phyloP scores from a whole-genome alignment of 2,888 invertebrate species.

The Harpalus rubripes region DNA sequence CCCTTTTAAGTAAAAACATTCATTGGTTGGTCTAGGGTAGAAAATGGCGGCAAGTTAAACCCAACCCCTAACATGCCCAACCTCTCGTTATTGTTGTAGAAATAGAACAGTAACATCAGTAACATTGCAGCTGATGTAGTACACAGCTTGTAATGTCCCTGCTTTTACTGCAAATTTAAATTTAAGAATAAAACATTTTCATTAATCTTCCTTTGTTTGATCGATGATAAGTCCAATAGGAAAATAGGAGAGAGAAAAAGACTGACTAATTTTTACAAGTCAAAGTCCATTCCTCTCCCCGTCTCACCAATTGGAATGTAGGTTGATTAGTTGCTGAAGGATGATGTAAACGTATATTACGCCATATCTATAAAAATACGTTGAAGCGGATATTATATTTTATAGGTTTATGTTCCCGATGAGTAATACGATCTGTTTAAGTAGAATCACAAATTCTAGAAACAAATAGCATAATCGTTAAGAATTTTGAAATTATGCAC shows the following conservation, averaged over 20 bases:
- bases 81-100: slow-evolving; percentile 49
- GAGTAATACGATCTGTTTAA: not conserved
- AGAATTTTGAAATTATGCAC: slow-evolving; percentile 52
- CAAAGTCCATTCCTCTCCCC: slow-evolving; percentile 66
- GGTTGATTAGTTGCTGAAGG: slow-evolving; percentile 18
- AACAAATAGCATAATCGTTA: slow-evolving; percentile 17
- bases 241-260: slow-evolving; percentile 67
- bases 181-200: not conserved
- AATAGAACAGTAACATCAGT: slow-evolving; percentile 64
- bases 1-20: slow-evolving; percentile 20
- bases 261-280: slow-evolving; percentile 63
- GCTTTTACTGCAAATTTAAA: slow-evolving; percentile 62
- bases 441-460: slow-evolving; percentile 49
- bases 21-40: slow-evolving; percentile 59
- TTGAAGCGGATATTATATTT: slow-evolving; percentile 18
- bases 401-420: not conserved
- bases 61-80: slow-evolving; percentile 51
- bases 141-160: slow-evolving; percentile 57
- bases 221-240: slow-evolving; percentile 60
- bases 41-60: slow-evolving; percentile 21
- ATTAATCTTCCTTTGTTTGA: not conserved
- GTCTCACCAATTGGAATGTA: slow-evolving; percentile 59
- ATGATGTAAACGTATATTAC: slow-evolving; percentile 41
- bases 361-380: slow-evolving; percentile 47
- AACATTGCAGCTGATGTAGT: slow-evolving; percentile 59